These are phyloP conservation scores for Nysson spinosus DNA, from an alignment of 2,888 invertebrate species.

Conservation along the genomic window DNA sequence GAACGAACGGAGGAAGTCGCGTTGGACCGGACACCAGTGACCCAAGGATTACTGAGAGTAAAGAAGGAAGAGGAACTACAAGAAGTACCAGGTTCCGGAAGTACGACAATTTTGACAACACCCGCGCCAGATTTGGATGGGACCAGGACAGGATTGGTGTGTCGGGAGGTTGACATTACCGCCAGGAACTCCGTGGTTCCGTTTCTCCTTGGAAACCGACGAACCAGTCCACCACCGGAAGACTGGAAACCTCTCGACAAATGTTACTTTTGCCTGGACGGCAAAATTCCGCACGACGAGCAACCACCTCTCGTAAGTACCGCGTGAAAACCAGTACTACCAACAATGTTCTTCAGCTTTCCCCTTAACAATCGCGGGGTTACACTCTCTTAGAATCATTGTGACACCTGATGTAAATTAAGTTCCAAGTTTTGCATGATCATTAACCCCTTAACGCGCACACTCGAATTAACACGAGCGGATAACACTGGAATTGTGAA, in stretches of 20 bases:
- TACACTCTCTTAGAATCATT: too few relatives aligned
- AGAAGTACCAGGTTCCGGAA: conserved; percentile 64
- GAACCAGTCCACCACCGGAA: conserved; percentile 75
- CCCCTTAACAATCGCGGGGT: too few relatives aligned
- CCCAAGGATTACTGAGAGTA: conserved; percentile 74
- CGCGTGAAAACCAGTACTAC: neutral
- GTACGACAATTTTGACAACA: conserved; percentile 48
- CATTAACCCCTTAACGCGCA: too few relatives aligned
- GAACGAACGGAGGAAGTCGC: conserved; percentile 70
- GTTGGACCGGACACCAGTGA: conserved; percentile 72
- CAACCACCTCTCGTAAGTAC: conserved; percentile 80
- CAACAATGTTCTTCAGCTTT: too few relatives aligned
- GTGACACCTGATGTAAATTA: too few relatives aligned
- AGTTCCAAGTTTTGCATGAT: too few relatives aligned
- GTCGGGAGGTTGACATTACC: conserved; percentile 61
- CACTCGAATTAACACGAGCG: too few relatives aligned
- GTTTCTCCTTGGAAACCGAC: conserved; percentile 67
- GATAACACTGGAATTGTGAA: too few relatives aligned
- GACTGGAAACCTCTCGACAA: conserved; percentile 92
- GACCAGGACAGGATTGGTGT: conserved; percentile 54
- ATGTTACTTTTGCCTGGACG: conserved; percentile 91
- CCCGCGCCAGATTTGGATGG: conserved; percentile 45
- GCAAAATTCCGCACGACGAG: conserved; percentile 81
- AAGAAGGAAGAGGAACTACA: conserved; percentile 76
- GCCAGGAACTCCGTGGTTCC: conserved; percentile 61